A percentile compares a stretch with the other conserved stretches of the same genome.
phyloP scores from a whole-genome alignment of 1,140 invertebrate species.

The Drosophila carrolli region DNA sequence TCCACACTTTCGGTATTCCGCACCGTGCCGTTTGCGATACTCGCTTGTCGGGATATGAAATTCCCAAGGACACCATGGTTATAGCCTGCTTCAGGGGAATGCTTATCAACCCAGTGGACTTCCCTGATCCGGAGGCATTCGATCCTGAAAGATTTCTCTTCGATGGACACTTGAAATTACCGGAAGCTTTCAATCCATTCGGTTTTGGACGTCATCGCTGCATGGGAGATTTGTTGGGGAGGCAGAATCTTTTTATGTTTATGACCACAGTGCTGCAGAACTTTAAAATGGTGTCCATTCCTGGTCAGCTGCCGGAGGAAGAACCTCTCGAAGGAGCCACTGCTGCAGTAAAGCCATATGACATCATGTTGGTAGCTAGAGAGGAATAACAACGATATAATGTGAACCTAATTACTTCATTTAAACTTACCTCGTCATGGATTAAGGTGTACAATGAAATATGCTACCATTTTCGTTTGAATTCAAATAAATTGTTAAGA shows the following conservation, averaged over 20 bases:
- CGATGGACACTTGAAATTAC: constrained; percentile 88
- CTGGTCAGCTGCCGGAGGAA: constrained; percentile 87
- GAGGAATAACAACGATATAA: background rate
- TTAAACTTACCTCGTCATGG: constrained; percentile 6
- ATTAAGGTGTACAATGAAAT: background rate
- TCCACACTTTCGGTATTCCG: constrained; percentile 91
- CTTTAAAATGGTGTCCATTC: constrained; percentile 89
- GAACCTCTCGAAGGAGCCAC: constrained; percentile 90
- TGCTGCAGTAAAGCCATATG: constrained; percentile 89
- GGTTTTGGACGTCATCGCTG: constrained; percentile 93
- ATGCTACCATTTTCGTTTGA: background rate
- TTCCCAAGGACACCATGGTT: constrained; percentile 94
- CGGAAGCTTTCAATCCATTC: constrained; percentile 91
- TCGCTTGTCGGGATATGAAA: constrained; percentile 88
- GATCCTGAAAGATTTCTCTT: constrained; percentile 91
- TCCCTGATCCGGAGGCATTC: constrained; percentile 89
- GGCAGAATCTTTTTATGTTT: constrained; percentile 94
- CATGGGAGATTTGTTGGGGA: constrained; percentile 93
- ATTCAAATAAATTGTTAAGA: constrained; percentile 2
- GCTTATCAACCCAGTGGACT: constrained; percentile 88
- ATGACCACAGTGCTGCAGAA: constrained; percentile 91
- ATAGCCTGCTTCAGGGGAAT: constrained; percentile 92
- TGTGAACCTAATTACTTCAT: background rate
- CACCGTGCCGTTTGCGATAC: constrained; percentile 91
- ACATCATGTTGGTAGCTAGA: constrained; percentile 86